These are phyloP conservation scores for Ellobius talpinus DNA, from an alignment of 2,113 vertebrate species.

Conservation along the genomic window DNA sequence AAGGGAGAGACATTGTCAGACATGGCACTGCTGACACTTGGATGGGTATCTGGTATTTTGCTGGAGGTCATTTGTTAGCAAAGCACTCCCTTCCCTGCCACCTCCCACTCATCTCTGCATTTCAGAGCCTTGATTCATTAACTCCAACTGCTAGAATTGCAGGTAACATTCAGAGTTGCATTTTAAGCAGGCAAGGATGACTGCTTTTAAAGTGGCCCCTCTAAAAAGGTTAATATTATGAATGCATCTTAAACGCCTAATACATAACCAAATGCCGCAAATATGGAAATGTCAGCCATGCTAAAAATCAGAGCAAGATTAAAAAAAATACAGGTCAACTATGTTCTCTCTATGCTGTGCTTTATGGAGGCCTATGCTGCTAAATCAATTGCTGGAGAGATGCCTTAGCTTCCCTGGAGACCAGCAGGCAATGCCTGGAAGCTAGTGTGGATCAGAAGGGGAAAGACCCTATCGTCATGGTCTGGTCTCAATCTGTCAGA, in stretches of 20 bases:
- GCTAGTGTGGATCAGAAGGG: background rate
- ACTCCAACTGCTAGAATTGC: conserved; percentile 70
- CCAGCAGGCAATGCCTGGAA: background rate
- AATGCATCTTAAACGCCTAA: conserved; percentile 85
- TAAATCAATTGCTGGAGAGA: conserved; percentile 23
- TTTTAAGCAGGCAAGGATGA: conserved; percentile 80
- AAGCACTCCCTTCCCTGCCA: background rate
- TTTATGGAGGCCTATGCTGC: conserved; percentile 7
- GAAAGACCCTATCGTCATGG: background rate
- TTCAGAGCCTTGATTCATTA: conserved; percentile 80
- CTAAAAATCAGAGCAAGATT: conserved; percentile 74
- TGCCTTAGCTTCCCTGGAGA: background rate
- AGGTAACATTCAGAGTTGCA: conserved; percentile 73
- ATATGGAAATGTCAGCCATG: conserved; percentile 83
- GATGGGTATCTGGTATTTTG: conserved; percentile 54
- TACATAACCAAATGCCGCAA: conserved; percentile 80
- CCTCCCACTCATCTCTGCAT: conserved; percentile 27
- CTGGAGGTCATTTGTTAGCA: conserved; percentile 80
- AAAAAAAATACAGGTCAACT: conserved; percentile 52
- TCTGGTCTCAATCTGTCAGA: background rate
- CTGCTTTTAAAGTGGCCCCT: conserved; percentile 72
- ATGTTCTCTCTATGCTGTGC: conserved; percentile 38
- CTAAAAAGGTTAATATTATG: conserved; percentile 84
- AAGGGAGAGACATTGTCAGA: background rate
- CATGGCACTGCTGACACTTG: background rate